Percentiles rank a stretch among this genome's conserved stretches.
phyloP scores from a whole-genome alignment of 1,140 invertebrate species.

The Drosophila suzukii region DNA sequence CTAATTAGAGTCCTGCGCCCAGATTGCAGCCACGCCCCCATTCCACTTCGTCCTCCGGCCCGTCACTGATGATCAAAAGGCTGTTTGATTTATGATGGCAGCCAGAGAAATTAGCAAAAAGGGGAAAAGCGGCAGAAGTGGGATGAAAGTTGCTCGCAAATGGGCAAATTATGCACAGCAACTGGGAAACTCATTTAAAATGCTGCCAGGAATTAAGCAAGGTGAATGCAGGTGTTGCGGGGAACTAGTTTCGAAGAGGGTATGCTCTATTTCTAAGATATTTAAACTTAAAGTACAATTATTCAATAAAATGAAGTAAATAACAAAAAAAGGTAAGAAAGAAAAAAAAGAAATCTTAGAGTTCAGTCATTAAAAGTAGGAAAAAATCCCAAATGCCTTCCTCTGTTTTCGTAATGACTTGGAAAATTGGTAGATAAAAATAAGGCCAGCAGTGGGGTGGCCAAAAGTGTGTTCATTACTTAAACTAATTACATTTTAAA shows the following conservation, averaged over 20 bases:
- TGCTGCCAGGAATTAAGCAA: conserved; percentile 39
- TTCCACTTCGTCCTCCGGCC: conserved; percentile 9
- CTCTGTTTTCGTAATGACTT: conserved; percentile 23
- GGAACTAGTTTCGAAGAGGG: conserved; percentile 4
- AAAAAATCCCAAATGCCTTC: conserved; percentile 3
- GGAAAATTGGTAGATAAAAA: conserved; percentile 48
- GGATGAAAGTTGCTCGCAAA: conserved; percentile 66
- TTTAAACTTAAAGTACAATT: neutral
- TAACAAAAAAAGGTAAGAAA: too few relatives aligned
- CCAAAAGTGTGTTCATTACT: conserved; percentile 79
- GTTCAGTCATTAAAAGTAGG: neutral
- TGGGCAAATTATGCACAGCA: conserved; percentile 74
- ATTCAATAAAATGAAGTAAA: too few relatives aligned
- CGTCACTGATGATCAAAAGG: conserved; percentile 70
- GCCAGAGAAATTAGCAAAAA: conserved; percentile 66
- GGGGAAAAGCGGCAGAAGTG: conserved; percentile 19
- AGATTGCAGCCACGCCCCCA: conserved; percentile 53
- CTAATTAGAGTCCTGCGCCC: conserved; percentile 73
- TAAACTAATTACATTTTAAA: conserved; percentile 83
- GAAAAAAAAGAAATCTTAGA: neutral
- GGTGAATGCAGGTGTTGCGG: conserved; percentile 8
- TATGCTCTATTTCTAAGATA: neutral
- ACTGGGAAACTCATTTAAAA: conserved; percentile 75
- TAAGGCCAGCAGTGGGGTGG: conserved; percentile 36
- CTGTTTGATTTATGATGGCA: conserved; percentile 79